Evolutionary conservation across 2,888 invertebrate genomes (phyloP).

Genomic region (Scrobipalpa atriplicella): DNA sequence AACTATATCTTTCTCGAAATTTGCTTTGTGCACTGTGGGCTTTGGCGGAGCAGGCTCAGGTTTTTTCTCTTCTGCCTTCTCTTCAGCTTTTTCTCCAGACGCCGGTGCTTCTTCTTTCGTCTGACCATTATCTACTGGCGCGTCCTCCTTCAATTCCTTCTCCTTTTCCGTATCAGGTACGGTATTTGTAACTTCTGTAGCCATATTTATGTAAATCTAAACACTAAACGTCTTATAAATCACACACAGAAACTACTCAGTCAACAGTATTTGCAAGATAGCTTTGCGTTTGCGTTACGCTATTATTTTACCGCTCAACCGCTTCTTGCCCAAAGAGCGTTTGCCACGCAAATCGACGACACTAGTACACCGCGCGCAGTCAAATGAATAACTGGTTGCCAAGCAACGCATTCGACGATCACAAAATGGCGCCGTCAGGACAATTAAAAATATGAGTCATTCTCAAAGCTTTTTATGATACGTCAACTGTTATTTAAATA

Average conservation of each 20-base stretch:
- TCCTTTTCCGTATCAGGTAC: constrained; percentile 85
- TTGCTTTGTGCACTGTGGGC: constrained; percentile 91
- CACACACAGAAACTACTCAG: constrained; percentile 44
- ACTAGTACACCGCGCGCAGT: constrained; percentile 43
- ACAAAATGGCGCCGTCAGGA: constrained; percentile 51
- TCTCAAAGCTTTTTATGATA: background rate
- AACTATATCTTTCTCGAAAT: constrained; percentile 95
- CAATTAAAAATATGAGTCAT: constrained; percentile 8
- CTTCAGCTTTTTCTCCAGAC: constrained; percentile 77
- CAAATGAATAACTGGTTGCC: constrained; percentile 52
- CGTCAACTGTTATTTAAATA: background rate
- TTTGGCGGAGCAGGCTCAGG: constrained; percentile 88
- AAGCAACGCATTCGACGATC: constrained; percentile 48
- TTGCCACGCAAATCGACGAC: constrained; percentile 39
- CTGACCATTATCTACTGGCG: constrained; percentile 75
- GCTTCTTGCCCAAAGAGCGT: constrained; percentile 42
- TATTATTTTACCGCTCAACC: constrained; percentile 38
- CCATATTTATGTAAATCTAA: constrained; percentile 76
- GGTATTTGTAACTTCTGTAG: constrained; percentile 89
- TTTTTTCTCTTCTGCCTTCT: constrained; percentile 78
- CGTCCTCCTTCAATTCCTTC: constrained; percentile 82
- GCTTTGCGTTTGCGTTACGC: constrained; percentile 35
- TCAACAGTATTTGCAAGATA: constrained; percentile 38
- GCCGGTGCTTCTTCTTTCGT: constrained; percentile 66
- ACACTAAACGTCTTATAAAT: constrained; percentile 41